These are phyloP conservation scores for Astreopora myriophthalma DNA, from an alignment of 64 coral and sea anemone genomes.

Conservation along the genomic window DNA sequence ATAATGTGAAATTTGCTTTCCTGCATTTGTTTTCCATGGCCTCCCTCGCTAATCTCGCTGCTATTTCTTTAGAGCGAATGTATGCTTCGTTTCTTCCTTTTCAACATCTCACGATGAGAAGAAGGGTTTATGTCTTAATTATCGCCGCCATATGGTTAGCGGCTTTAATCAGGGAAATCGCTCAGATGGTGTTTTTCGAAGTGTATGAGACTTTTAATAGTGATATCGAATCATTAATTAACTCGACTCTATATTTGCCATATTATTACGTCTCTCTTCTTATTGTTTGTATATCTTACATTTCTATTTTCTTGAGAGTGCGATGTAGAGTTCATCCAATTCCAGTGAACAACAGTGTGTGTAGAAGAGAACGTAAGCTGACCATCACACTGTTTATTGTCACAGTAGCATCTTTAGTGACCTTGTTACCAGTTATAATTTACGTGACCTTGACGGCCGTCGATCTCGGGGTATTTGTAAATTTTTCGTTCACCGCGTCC, in stretches of 20 bases:
- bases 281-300: not conserved
- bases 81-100: not conserved
- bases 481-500: no score
- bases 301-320: not conserved
- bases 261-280: slow-evolving; percentile 8
- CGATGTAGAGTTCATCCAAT: not conserved
- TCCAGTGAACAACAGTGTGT: not conserved
- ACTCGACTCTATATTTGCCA: not conserved
- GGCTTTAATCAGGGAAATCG: not conserved
- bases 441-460: not conserved
- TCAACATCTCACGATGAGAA: not conserved
- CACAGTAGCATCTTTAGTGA: not conserved
- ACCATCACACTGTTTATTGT: not conserved
- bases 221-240: not conserved
- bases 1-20: not conserved
- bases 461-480: not conserved
- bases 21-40: not conserved
- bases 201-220: not conserved
- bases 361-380: not conserved
- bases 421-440: not conserved
- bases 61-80: slow-evolving; percentile 19
- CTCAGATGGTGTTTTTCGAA: not conserved
- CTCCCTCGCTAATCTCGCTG: not conserved
- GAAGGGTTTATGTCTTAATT: not conserved
- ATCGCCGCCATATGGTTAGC: not conserved